Evolutionary conservation across 1,140 invertebrate genomes (phyloP), one percentile per base, ranked within the genome.

Genomic region (Saccostrea cuccullata): DNA sequence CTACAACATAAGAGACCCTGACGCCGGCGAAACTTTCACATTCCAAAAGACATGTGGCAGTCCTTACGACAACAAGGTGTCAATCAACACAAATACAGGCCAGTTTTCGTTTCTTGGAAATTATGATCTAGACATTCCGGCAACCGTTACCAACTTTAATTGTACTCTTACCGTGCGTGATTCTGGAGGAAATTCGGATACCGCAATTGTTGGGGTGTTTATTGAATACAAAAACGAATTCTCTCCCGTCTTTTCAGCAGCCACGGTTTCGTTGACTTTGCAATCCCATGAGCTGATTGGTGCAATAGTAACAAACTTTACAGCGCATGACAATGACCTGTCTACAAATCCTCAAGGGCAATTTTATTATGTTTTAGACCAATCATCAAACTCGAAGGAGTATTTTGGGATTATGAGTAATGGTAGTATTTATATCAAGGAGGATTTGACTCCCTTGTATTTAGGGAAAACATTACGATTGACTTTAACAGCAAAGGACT

Each of bases 381-480:
- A 86, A 86, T 82, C 86, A 5, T 86, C 26, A 30, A 36, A 86
- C 23, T 26, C 70, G 17, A 23, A 55, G 9, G 30, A 17, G 4
- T 70, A 86, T 73, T 86, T 86, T 36, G 86, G 86, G 3, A 77
- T 86, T 26, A 20, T 86, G 82, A 86, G 23, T 20, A 86, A 82
- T 26, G 86, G 86, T 6, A 86, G 86, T 36, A 47, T 86, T 4
- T 86, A 86, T 36, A 86, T 86, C 30, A 86, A 86, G 58, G 55
- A 82, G n/a, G 86, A 86, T 36, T 82, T 86, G 30, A 30, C 30
- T n/a, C 40, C 73, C 11, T 86, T 64, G 58, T 64, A 64, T 64
- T n/a, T 64, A 20, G 58, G 58, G 8, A 64, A n/a, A 64, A 64
- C 17, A 20, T 64, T 64, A 64, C n/a, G 0, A 64, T 20, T 64